Evolutionary conservation across 2,888 invertebrate genomes (phyloP).

Genomic region (Autographa pulchrina): DNA sequence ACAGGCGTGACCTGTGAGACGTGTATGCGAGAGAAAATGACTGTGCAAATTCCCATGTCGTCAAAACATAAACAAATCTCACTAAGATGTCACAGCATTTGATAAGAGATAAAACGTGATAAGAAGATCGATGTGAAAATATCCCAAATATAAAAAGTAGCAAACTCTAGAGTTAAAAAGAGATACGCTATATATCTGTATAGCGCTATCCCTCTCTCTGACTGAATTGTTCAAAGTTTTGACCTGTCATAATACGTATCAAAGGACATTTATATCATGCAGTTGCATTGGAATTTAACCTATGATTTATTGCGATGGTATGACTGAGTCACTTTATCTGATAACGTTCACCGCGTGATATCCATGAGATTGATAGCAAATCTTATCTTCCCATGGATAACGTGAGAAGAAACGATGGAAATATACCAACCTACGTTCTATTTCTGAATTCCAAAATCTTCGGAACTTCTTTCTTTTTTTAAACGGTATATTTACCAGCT

Average conservation of each 20-base stretch:
- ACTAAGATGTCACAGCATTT: neutral
- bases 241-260: neutral
- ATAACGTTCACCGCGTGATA: conserved; percentile 18
- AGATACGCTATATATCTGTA: neutral
- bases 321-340: neutral
- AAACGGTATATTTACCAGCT: too few relatives aligned
- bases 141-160: neutral
- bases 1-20: neutral
- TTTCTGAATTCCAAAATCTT: neutral
- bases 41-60: neutral
- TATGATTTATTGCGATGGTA: conserved; percentile 2
- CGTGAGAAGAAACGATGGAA: neutral
- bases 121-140: neutral
- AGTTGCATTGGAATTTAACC: conserved; percentile 22
- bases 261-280: conserved; percentile 19
- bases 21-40: neutral
- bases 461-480: too few relatives aligned
- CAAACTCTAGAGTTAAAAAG: neutral
- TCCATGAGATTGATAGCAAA: conserved; percentile 7
- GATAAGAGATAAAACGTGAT: conserved; percentile 3
- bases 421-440: neutral
- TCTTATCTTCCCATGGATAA: neutral
- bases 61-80: conserved; percentile 4
- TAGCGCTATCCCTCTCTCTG: neutral
- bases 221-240: neutral